These are phyloP conservation scores for Pocillopora grandis DNA, from an alignment of 92 coral and sea anemone genomes.

Conservation along the genomic window DNA sequence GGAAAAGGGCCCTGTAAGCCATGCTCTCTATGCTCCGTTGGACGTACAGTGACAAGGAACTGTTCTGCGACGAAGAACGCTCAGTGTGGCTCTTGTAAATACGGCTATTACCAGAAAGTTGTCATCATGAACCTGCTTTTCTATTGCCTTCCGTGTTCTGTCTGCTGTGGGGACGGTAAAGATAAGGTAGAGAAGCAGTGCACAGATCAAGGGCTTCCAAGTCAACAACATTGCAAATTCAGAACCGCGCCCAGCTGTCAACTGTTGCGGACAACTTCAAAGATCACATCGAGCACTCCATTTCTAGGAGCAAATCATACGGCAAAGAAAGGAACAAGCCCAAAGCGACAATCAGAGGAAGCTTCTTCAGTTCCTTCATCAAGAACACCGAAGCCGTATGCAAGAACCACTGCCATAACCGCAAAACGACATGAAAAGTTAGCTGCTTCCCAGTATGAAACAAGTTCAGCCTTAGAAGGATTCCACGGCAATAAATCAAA, in stretches of 20 bases:
- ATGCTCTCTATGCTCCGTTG: constrained; percentile 12
- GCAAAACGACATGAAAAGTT: too few relatives aligned
- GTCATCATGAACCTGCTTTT: background rate
- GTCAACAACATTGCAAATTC: constrained; percentile 9
- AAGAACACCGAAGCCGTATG: too few relatives aligned
- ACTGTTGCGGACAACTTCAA: background rate
- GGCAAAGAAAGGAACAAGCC: background rate
- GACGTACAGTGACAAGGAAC: constrained; percentile 2
- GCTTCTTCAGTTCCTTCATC: too few relatives aligned
- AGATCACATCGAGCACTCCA: too few relatives aligned
- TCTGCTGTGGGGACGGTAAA: constrained; percentile 27
- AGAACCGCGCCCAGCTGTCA: constrained; percentile 13
- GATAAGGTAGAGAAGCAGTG: constrained; percentile 15
- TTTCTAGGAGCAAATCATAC: background rate
- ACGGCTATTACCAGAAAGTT: constrained; percentile 9
- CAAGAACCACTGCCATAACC: too few relatives aligned
- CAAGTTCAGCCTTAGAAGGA: too few relatives aligned
- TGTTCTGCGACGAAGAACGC: constrained; percentile 19
- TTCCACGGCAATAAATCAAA: background rate
- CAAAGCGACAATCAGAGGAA: background rate
- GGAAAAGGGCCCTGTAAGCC: constrained; percentile 5
- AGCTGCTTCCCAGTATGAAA: too few relatives aligned
- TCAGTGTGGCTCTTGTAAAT: constrained; percentile 9
- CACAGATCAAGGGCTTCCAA: constrained; percentile 25
- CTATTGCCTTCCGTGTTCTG: constrained; percentile 20